Evolutionary conservation across 2,113 vertebrate genomes (phyloP).

Genomic region (Albula glossodonta): DNA sequence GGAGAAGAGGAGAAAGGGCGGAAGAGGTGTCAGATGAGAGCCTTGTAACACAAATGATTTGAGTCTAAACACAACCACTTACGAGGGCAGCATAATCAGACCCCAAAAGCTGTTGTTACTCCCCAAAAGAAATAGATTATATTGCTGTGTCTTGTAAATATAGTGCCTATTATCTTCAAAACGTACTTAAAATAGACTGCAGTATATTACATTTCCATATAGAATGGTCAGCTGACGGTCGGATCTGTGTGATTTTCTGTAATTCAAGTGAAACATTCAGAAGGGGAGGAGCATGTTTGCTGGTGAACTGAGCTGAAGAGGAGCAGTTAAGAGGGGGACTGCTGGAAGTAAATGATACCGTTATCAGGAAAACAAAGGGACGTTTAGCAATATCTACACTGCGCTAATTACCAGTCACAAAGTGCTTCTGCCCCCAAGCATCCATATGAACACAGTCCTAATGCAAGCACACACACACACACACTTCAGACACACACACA

Average conservation of each 20-base stretch:
- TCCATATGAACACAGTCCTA: neutral
- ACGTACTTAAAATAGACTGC: too few relatives aligned
- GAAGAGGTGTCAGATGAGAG: conserved; percentile 31
- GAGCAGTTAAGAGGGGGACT: conserved; percentile 42
- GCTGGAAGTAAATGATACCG: conserved; percentile 59
- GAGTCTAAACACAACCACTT: too few relatives aligned
- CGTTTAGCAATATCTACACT: conserved; percentile 43
- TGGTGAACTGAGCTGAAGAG: neutral
- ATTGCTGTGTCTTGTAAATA: too few relatives aligned
- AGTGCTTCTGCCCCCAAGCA: conserved; percentile 1
- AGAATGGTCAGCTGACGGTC: neutral
- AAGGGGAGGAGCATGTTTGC: neutral
- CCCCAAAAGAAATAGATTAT: too few relatives aligned
- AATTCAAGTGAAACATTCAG: neutral
- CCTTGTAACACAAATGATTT: too few relatives aligned
- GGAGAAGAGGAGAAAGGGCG: too few relatives aligned
- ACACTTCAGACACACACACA: neutral
- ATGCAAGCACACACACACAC: neutral
- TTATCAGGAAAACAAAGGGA: conserved; percentile 59
- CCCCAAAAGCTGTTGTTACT: too few relatives aligned
- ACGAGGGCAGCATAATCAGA: too few relatives aligned
- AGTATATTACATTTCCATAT: too few relatives aligned
- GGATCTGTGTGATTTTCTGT: neutral
- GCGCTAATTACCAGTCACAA: conserved; percentile 22
- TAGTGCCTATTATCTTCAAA: too few relatives aligned